Percentiles rank a stretch among this genome's conserved stretches.
Conservation (phyloP, 1,140 invertebrate species). For the Pseudobourletiella spinata region DNA sequence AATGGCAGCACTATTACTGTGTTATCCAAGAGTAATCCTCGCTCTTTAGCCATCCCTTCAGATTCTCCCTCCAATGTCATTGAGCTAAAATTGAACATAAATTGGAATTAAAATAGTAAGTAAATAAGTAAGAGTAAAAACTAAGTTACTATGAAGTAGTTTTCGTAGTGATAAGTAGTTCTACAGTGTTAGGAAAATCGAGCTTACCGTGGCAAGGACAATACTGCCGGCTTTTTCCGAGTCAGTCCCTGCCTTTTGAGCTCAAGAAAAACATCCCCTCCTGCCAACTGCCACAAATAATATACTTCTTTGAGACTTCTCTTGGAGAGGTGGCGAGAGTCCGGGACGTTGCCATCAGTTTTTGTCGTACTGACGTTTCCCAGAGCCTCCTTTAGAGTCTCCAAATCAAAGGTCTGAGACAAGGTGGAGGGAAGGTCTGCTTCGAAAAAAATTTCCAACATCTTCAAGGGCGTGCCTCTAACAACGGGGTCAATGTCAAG, state of each 20-base stretch:
- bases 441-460: too few relatives aligned
- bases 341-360: too few relatives aligned
- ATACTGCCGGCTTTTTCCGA: slow-evolving; percentile 50
- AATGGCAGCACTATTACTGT: slow-evolving; percentile 72
- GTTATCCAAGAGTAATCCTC: slow-evolving; percentile 68
- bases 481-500: slow-evolving; percentile 28
- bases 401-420: too few relatives aligned
- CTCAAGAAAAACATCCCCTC: slow-evolving; percentile 83
- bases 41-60: slow-evolving; percentile 65
- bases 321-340: slow-evolving; percentile 4
- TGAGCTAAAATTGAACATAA: slow-evolving; percentile 52
- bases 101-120: slow-evolving; percentile 10
- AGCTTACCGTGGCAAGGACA: slow-evolving; percentile 46
- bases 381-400: too few relatives aligned
- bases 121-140: slow-evolving; percentile 13
- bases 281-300: slow-evolving; percentile 89
- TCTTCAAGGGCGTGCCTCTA: background rate
- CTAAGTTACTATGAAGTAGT: slow-evolving; percentile 3
- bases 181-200: slow-evolving; percentile 1
- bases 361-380: too few relatives aligned
- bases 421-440: too few relatives aligned
- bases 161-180: too few relatives aligned
- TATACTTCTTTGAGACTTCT: slow-evolving; percentile 72
- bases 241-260: slow-evolving; percentile 85
- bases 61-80: slow-evolving; percentile 69